phyloP scores from a whole-genome alignment of 2,888 invertebrate species.

The Neoitamus cyanurus region DNA sequence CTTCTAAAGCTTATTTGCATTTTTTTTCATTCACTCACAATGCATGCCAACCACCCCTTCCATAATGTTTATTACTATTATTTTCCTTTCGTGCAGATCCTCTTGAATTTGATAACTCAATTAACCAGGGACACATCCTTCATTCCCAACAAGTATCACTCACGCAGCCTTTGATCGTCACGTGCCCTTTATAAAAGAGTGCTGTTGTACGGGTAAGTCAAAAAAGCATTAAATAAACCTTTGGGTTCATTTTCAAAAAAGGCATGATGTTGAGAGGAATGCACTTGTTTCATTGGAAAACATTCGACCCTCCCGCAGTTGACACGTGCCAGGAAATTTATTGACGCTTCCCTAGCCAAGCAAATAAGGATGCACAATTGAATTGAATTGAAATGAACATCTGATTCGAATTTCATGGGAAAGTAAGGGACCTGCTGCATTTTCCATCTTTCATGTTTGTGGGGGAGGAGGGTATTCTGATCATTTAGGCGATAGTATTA shows the following conservation, averaged over 20 bases:
- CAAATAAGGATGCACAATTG: constrained; percentile 13
- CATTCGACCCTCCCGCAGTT: constrained; percentile 13
- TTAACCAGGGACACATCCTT: constrained; percentile 31
- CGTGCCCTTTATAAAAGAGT: constrained; percentile 23
- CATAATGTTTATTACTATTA: background rate
- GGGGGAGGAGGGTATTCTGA: background rate
- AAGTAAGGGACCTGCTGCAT: background rate
- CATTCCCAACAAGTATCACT: constrained; percentile 7
- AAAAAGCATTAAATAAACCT: constrained; percentile 25
- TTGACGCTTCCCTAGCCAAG: constrained; percentile 17
- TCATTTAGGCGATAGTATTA: background rate
- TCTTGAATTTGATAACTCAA: constrained; percentile 33
- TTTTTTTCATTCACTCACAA: background rate
- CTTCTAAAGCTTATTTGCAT: background rate
- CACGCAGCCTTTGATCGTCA: constrained; percentile 24
- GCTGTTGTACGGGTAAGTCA: background rate
- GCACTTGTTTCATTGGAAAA: constrained; percentile 20
- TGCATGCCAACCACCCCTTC: background rate
- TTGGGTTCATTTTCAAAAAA: background rate
- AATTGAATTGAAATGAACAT: constrained; percentile 33
- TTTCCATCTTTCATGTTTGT: background rate
- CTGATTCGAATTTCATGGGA: constrained; percentile 44
- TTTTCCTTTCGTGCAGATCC: background rate
- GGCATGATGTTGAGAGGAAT: background rate
- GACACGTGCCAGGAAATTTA: constrained; percentile 41